Percentiles rank a stretch among this genome's conserved stretches.
phyloP scores from a whole-genome alignment of 2,797 vertebrate genomes.

The Urocyon cinereoargenteus region DNA sequence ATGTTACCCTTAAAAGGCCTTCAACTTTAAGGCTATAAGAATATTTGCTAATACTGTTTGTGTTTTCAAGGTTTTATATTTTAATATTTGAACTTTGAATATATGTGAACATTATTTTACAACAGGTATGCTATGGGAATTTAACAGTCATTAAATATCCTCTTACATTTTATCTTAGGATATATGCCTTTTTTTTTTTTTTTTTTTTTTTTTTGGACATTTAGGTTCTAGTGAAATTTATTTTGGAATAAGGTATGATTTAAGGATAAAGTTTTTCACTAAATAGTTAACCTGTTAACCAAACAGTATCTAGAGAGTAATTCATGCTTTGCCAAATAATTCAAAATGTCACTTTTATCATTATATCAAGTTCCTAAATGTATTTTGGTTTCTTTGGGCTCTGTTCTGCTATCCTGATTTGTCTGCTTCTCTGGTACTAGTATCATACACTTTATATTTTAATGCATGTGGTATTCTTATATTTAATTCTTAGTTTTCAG shows the following conservation, averaged over 20 bases:
- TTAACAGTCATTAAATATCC: constrained; percentile 34
- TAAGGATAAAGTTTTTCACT: background rate
- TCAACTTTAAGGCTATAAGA: background rate
- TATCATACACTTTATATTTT: background rate
- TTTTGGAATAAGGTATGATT: background rate
- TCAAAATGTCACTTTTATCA: background rate
- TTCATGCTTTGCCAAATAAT: background rate
- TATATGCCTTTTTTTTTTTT: background rate
- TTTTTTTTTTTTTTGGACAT: background rate
- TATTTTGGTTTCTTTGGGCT: background rate
- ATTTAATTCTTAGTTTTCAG: background rate
- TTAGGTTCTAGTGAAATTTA: constrained; percentile 10
- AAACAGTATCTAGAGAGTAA: background rate
- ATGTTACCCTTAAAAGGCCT: background rate
- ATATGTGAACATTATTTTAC: background rate
- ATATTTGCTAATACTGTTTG: background rate
- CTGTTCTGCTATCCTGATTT: background rate
- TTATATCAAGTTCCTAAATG: background rate
- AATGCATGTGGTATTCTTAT: background rate
- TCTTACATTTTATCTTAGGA: background rate
- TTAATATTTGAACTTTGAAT: constrained; percentile 8
- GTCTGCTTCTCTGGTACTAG: background rate
- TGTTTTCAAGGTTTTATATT: background rate
- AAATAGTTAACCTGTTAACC: background rate
- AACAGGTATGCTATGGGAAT: background rate